Percentiles rank a stretch among this genome's conserved stretches.
Evolutionary conservation across 2,113 vertebrate species (phyloP).

Genomic region (Gyps fulvus): DNA sequence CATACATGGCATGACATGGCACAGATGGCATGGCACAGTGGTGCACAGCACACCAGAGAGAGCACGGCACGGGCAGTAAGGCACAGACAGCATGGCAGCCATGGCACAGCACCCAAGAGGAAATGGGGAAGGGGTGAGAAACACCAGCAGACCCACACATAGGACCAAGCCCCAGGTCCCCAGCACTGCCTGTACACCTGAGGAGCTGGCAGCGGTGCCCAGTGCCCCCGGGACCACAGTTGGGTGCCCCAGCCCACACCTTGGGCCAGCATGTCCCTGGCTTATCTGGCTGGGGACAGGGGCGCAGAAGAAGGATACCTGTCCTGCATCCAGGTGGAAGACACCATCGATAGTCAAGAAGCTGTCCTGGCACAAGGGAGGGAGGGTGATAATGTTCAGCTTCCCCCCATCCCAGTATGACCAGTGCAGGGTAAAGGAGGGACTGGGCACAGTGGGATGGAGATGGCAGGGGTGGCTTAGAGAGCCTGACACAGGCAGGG

Average conservation of each 20-base stretch:
- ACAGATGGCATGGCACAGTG: background rate
- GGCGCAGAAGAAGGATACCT: background rate
- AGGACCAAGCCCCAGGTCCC: background rate
- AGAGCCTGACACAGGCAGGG: background rate
- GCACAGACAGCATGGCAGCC: background rate
- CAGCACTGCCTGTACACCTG: background rate
- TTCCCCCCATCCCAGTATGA: background rate
- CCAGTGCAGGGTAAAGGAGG: background rate
- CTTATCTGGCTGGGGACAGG: background rate
- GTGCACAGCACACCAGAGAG: background rate
- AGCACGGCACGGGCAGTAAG: accelerated
- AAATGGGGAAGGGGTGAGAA: background rate
- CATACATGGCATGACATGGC: background rate
- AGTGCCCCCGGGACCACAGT: background rate
- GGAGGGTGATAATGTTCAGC: background rate
- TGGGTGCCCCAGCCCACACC: background rate
- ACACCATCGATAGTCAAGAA: background rate
- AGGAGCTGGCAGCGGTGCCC: background rate
- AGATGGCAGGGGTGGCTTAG: background rate
- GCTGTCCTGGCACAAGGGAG: background rate
- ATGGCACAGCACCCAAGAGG: background rate
- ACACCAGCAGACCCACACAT: background rate
- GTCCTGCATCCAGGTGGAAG: slow-evolving; percentile 2
- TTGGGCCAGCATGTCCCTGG: background rate
- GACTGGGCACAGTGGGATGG: background rate